These are phyloP conservation scores for Mustela nigripes DNA, from an alignment of 2,113 vertebrate genomes.

Conservation along the genomic window DNA sequence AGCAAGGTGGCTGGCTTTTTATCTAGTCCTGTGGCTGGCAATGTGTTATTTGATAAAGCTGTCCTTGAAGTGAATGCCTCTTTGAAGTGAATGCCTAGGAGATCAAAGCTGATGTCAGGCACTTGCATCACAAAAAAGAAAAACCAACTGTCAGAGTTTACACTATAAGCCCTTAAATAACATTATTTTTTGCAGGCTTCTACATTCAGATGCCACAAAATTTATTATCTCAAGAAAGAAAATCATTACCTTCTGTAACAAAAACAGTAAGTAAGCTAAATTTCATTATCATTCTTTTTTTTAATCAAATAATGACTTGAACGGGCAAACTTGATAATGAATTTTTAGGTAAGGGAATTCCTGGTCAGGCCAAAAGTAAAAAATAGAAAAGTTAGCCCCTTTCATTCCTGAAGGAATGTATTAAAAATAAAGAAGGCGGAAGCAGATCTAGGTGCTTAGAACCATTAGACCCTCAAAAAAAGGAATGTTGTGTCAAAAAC, in stretches of 20 bases:
- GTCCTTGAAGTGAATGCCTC: background rate
- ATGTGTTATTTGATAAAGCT: background rate
- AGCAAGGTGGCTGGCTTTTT: background rate
- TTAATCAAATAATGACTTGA: background rate
- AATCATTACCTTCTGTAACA: background rate
- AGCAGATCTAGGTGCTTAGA: background rate
- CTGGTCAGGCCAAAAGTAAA: background rate
- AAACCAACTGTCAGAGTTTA: background rate
- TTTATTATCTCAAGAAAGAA: background rate
- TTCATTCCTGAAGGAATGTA: background rate
- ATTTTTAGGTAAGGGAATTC: background rate
- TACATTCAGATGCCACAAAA: background rate
- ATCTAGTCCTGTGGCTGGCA: background rate
- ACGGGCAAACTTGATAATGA: background rate
- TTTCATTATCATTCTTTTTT: constrained; percentile 10
- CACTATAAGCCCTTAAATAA: background rate
- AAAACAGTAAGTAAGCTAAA: background rate
- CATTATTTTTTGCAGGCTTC: background rate
- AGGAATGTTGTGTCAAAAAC: background rate
- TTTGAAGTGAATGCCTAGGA: background rate
- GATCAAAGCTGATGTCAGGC: background rate
- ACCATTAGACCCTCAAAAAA: background rate
- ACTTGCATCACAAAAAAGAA: background rate
- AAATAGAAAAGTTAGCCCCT: background rate
- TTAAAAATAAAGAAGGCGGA: background rate